Conservation (phyloP, 2,113 vertebrate genomes). For the Pica pica region DNA sequence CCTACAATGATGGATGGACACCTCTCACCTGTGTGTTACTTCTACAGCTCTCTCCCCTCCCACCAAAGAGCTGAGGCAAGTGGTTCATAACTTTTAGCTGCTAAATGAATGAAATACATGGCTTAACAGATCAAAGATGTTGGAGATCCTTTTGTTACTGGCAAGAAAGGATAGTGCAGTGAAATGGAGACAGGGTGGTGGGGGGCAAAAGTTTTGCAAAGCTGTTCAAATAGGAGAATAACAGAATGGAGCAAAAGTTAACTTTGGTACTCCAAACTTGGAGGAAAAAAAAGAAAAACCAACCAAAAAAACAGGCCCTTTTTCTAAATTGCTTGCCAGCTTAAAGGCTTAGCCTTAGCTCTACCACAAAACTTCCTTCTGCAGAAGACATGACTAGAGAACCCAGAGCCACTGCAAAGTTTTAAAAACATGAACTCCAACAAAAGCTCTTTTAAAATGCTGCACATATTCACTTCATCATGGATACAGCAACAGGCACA, state of each 20-base stretch:
- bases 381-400: background rate
- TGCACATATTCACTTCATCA: background rate
- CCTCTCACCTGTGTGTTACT: background rate
- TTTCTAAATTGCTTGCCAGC: background rate
- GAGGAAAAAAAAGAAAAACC: rapidly evolving
- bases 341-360: background rate
- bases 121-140: background rate
- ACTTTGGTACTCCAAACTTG: background rate
- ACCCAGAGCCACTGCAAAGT: background rate
- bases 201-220: background rate
- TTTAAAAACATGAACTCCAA: background rate
- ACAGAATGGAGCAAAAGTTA: background rate
- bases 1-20: background rate
- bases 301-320: background rate
- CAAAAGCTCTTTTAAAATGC: background rate
- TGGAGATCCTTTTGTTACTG: background rate
- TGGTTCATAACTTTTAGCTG: background rate
- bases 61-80: background rate
- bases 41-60: background rate
- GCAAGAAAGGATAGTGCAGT: background rate
- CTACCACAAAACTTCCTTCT: background rate
- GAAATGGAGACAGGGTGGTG: background rate
- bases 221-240: background rate
- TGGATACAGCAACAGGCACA: background rate
- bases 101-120: background rate